Base-by-base conservation (phyloP, 2,797 vertebrate genomes). In the Oryzias dopingdopingensis region DNA sequence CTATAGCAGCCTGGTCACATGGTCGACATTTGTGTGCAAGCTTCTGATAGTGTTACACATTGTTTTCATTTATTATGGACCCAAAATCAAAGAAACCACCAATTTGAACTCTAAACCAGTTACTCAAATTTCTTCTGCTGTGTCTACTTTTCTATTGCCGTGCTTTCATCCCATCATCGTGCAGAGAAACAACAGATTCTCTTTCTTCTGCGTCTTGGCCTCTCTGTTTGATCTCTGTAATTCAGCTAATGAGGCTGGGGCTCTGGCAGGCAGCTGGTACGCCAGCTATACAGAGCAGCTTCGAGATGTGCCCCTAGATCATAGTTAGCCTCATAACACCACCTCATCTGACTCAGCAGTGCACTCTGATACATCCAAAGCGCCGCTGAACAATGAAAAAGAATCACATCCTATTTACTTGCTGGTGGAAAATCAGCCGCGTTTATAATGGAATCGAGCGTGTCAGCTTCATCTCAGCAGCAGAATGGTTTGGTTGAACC, bases 211-310 rank as follows among this genome's bases (percentile, higher is more conserved):
- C 80, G 83, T 52, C 72, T 85, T 83, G 74, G 80, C 82, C 82
- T 74, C 80, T 82, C 80, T 86, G 80, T 91, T 92, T 90, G 86
- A 90, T 92, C 90, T 90, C 75, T 66, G 81, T 90, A 90, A 89
- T 92, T 86, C 86, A 80, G 85, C 85, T 92, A 91, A 92, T 90
- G 86, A 92, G 88, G 77, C 77, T 64, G 81, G 65, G 83, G 83
- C 80, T 80, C 79, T 91, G 85, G 88, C 84, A 89, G 85, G 86
- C 83, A 86, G 83, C 86, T 90, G 89, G 87, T 87, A 79, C 67
- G 62, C 67, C 77, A 68, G 82, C 84, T 80, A 70, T 89, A 88
- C 81, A 78, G 78, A 82, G 78, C 77, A 61, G 76, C 53, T 49
- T 65, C 32, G 55, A 77, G 73, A 88, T 79, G 66, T 78, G 74